Base-by-base conservation (phyloP, 2,888 invertebrate species). In the Drosophila anceps region DNA sequence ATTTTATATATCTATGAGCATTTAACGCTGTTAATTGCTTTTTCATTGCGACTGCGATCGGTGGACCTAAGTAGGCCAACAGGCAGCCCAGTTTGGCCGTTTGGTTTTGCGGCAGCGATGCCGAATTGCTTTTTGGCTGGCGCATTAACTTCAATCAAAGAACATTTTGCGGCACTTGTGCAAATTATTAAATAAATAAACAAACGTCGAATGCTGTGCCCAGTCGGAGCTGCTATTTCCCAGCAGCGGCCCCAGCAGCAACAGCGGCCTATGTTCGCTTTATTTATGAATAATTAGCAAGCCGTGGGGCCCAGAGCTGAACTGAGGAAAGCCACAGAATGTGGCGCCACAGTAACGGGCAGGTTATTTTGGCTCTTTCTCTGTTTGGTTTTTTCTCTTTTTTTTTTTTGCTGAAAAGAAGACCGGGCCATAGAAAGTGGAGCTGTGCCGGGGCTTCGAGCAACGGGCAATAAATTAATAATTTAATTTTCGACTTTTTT, bases 221-320 rank as follows among this genome's bases (percentile, higher is more conserved):
- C 74, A 58, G 58, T n/a, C 20, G 62, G 51, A 27, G 29, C 27
- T 35, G 62, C 79, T 33, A 33, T 54, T 61, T 46, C 65, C 76
- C 54, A 64, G 31, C 31, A 57, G 7, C 24, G 13, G 12, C 13
- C 27, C 13, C 24, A 12, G 33, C 51, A 43, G n/a, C 13, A 27
- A 15, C 61, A 46, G 62, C 73, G 53, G 70, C 74, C 74, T 78
- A 72, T 71, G 69, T 58, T 59, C 69, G 79, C 85, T 81, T 90
- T 88, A 91, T 90, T 91, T 90, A 91, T 91, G 91, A 90, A 91
- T 90, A 91, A 90, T 91, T 90, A 91, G 90, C 83, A 67, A 77
- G 75, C 71, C 62, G 59, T 65, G 71, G 75, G 76, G 71, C 71
- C 70, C 71, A 55, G n/a, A 18, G 57, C 68, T 13, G 44, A 44